phyloP scores from a whole-genome alignment of 2,888 invertebrate species.

The Trimorus sp. region DNA sequence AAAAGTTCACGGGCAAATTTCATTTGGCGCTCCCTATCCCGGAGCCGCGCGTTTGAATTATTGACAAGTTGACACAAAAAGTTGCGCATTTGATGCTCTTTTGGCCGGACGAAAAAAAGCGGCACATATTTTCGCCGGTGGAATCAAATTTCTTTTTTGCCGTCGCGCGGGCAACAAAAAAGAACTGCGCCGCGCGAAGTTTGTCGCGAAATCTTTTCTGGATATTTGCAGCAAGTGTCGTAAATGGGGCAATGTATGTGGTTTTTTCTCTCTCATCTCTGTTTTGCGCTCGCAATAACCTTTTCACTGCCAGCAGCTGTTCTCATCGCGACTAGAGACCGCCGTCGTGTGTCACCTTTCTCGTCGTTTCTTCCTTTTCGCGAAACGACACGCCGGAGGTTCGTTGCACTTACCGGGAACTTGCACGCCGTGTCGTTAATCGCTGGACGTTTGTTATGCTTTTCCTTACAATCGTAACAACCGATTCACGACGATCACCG shows the following conservation, averaged over 20 bases:
- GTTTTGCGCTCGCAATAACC: conserved; percentile 63
- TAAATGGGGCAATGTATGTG: conserved; percentile 61
- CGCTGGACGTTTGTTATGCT: conserved; percentile 58
- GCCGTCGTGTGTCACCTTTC: conserved; percentile 60
- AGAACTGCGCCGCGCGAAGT: conserved; percentile 32
- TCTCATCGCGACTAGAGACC: conserved; percentile 58
- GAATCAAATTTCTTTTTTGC: conserved; percentile 46
- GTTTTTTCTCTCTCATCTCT: conserved; percentile 46
- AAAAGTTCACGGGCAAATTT: no score
- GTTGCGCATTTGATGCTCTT: conserved; percentile 22
- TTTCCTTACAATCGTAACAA: conserved; percentile 53
- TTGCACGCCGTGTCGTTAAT: conserved; percentile 51
- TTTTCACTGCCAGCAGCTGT: conserved; percentile 66
- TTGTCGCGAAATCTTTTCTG: conserved; percentile 51
- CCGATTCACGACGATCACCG: conserved; percentile 35
- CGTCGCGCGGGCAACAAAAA: no score
- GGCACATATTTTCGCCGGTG: conserved; percentile 27
- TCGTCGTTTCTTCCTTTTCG: conserved; percentile 58
- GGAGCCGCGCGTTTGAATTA: conserved; percentile 35
- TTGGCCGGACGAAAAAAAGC: conserved; percentile 11
- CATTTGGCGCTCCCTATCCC: conserved; percentile 19
- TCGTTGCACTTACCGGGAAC: conserved; percentile 59
- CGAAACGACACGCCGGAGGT: conserved; percentile 55
- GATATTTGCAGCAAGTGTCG: conserved; percentile 62
- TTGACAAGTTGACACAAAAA: conserved; percentile 40